Conservation (phyloP, 1,140 invertebrate species). For the Adoxophyes honmai region DNA sequence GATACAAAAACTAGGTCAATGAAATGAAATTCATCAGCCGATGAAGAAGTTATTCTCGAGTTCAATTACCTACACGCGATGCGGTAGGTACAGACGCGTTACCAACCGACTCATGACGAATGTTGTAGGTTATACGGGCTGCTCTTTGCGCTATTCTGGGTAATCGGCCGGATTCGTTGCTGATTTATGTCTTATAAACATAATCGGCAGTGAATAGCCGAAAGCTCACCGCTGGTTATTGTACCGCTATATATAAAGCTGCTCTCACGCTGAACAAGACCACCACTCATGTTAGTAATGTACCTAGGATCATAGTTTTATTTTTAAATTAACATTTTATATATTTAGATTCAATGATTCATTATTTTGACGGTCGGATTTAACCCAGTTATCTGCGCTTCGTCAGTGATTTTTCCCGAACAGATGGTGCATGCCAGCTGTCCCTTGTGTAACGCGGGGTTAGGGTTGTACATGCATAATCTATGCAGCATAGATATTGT, state of each 20-base stretch:
- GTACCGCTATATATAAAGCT: slow-evolving; percentile 39
- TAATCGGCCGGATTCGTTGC: slow-evolving; percentile 41
- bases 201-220: slow-evolving; percentile 58
- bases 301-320: too few relatives aligned
- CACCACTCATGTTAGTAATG: too few relatives aligned
- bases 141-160: slow-evolving; percentile 40
- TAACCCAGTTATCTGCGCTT: slow-evolving; percentile 6
- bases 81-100: too few relatives aligned
- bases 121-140: slow-evolving; percentile 13
- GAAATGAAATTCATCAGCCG: too few relatives aligned
- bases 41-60: too few relatives aligned
- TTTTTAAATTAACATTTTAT: not conserved
- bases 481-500: too few relatives aligned
- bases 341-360: not conserved
- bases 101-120: too few relatives aligned
- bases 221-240: slow-evolving; percentile 44
- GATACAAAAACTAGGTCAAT: too few relatives aligned
- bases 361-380: not conserved
- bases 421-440: not conserved
- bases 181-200: slow-evolving; percentile 71
- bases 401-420: not conserved
- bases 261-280: too few relatives aligned
- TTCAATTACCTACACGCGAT: too few relatives aligned
- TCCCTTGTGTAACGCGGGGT: not conserved
- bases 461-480: too few relatives aligned